Base-by-base conservation (phyloP, 2,888 invertebrate species). In the Merodon equestris region DNA sequence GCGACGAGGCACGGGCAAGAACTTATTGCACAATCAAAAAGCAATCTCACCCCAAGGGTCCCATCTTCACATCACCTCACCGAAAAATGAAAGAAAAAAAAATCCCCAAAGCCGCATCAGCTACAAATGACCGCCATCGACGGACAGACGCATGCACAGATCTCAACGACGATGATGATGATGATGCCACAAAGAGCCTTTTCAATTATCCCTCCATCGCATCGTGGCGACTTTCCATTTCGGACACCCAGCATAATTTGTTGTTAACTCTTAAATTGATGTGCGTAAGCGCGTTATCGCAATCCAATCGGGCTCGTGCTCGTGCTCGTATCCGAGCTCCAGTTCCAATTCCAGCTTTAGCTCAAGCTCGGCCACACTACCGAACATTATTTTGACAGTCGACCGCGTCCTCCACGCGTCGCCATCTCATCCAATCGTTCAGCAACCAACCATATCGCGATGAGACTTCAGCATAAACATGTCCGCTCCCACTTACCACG, bases 241-340 rank as follows among this genome's bases (percentile, higher is more conserved):
- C 79, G 79, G 79, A 79, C 79, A 79, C 79, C 68, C 79, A 70
- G 74, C 73, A 79, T 79, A 79, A 79, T 79, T 79, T 74, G 79
- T 79, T 79, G 79, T 79, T 79, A 74, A 79, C 68, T 79, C 64
- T 79, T 79, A 79, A 79, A 79, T 79, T 79, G 74, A 79, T 79
- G 74, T 79, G 74, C 79, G 79, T 79, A 79, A 79, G 68, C 79
- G 79, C 79, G 74, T 74, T 79, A 79, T 79, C 79, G 76, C 77
- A 63, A 61, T 70, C 66, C 73, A 70, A 70, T 82, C 71, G 79
- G 58, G 57, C 68, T 68, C 82, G 64, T 74, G 82, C 75, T 61
- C 75, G 61, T 51, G 72, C 77, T 64, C 60, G 54, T 63, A 2
- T 4, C 27, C 27, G 45, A 71, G 47, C 47, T 40, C 12, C 17